Conservation (phyloP, 2,797 vertebrate species). For the Crenuchus spilurus region DNA sequence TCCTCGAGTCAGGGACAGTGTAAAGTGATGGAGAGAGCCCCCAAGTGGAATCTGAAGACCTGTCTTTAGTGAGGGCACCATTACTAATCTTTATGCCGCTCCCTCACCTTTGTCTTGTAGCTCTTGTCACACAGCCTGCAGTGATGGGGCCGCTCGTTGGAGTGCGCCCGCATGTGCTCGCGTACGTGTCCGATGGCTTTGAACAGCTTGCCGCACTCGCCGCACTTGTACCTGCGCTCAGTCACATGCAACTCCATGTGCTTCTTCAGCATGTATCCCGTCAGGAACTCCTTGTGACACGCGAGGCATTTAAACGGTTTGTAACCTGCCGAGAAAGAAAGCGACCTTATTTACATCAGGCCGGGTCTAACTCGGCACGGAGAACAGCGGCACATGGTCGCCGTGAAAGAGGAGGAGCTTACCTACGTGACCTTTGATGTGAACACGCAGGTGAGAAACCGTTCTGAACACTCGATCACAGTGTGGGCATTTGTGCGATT, state of each 20-base stretch:
- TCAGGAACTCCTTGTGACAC: slow-evolving; percentile 94
- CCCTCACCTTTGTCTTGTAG: slow-evolving; percentile 94
- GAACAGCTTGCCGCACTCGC: slow-evolving; percentile 96
- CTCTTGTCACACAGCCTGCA: slow-evolving; percentile 90
- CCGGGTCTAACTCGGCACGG: background rate
- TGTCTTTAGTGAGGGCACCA: too few relatives aligned
- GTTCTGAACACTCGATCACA: slow-evolving; percentile 88
- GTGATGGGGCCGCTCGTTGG: slow-evolving; percentile 89
- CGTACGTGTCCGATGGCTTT: slow-evolving; percentile 96
- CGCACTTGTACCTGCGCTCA: slow-evolving; percentile 93
- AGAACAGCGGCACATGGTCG: too few relatives aligned
- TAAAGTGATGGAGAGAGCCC: too few relatives aligned
- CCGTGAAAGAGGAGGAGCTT: slow-evolving; percentile 32
- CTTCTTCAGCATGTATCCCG: slow-evolving; percentile 94
- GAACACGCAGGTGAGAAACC: slow-evolving; percentile 84
- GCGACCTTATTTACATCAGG: background rate
- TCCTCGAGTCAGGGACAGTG: too few relatives aligned
- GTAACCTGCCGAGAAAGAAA: slow-evolving; percentile 73
- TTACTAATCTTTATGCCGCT: too few relatives aligned
- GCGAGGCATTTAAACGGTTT: slow-evolving; percentile 88
- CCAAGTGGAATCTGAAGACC: too few relatives aligned
- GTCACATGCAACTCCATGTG: slow-evolving; percentile 92
- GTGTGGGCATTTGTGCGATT: slow-evolving; percentile 83
- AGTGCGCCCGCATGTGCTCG: slow-evolving; percentile 94
- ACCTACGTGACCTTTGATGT: slow-evolving; percentile 91